These are phyloP conservation scores for Intellagama lesueurii DNA, from an alignment of 2,797 vertebrate genomes.

Conservation along the genomic window DNA sequence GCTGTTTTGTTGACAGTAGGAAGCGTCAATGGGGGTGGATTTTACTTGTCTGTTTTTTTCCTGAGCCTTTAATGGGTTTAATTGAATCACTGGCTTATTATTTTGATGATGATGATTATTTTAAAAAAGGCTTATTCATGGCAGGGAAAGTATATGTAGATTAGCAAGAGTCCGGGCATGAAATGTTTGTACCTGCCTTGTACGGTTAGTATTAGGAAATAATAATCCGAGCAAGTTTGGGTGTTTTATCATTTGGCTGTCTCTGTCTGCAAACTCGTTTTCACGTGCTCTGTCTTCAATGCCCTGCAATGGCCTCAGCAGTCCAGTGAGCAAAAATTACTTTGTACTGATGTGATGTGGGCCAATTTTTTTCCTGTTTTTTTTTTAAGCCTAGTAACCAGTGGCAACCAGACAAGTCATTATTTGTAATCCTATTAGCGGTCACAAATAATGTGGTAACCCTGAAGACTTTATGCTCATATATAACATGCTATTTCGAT, in stretches of 20 bases:
- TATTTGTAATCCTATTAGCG: too few species aligned
- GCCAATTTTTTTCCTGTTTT: too few species aligned
- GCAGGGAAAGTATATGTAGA: conserved; percentile 38
- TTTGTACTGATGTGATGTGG: neutral
- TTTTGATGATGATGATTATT: neutral
- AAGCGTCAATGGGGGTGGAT: conserved; percentile 59
- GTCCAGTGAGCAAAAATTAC: neutral
- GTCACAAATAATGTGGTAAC: neutral
- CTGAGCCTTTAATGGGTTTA: conserved; percentile 38
- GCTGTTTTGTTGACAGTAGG: conserved; percentile 55
- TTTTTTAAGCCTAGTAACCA: too few species aligned
- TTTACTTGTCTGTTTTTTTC: conserved; percentile 51
- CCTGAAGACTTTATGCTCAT: neutral
- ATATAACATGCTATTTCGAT: neutral
- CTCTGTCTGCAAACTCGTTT: conserved; percentile 31
- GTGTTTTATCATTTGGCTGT: conserved; percentile 40
- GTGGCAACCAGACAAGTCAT: too few species aligned
- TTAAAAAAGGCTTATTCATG: conserved; percentile 37
- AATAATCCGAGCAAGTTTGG: conserved; percentile 44
- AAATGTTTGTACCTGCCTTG: conserved; percentile 40
- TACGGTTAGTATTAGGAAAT: conserved; percentile 39
- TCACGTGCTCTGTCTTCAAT: conserved; percentile 1
- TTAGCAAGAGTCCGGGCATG: conserved; percentile 30
- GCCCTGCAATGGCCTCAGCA: neutral
- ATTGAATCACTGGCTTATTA: conserved; percentile 51